A percentile compares a stretch with the other conserved stretches of the same genome.
These are phyloP conservation scores for Mycetomoellerius zeteki DNA, from an alignment of 1,140 invertebrate genomes.

Conservation along the genomic window DNA sequence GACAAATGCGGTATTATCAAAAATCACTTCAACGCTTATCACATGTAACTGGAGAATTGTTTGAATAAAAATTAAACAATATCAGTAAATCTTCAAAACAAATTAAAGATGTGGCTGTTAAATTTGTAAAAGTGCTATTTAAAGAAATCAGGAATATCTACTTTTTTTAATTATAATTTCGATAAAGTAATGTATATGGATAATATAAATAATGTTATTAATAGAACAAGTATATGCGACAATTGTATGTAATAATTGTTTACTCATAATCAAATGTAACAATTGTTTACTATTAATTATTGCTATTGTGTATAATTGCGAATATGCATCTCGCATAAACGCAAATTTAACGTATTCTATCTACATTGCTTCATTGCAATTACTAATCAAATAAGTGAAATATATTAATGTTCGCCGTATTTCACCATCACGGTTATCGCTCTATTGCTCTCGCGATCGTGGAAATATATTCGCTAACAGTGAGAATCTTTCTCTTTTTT, in stretches of 20 bases:
- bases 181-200: background rate
- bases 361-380: conserved; percentile 15
- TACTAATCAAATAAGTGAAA: conserved; percentile 39
- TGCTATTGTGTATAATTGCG: conserved; percentile 11
- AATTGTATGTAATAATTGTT: background rate
- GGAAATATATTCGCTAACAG: conserved; percentile 32
- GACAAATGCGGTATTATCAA: conserved; percentile 5
- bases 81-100: background rate
- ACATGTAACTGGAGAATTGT: background rate
- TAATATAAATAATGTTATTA: background rate
- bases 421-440: background rate
- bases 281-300: conserved; percentile 25
- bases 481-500: background rate
- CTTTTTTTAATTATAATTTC: background rate
- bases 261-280: conserved; percentile 24
- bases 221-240: background rate
- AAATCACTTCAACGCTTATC: background rate
- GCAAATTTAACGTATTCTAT: background rate
- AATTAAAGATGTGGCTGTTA: background rate
- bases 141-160: background rate
- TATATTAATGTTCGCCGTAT: background rate
- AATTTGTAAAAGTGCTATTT: background rate
- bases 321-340: conserved; percentile 6
- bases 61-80: background rate
- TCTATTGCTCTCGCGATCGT: conserved; percentile 61